Conservation (phyloP, 1,140 invertebrate species). For the Yoshiicerus persimilis region DNA sequence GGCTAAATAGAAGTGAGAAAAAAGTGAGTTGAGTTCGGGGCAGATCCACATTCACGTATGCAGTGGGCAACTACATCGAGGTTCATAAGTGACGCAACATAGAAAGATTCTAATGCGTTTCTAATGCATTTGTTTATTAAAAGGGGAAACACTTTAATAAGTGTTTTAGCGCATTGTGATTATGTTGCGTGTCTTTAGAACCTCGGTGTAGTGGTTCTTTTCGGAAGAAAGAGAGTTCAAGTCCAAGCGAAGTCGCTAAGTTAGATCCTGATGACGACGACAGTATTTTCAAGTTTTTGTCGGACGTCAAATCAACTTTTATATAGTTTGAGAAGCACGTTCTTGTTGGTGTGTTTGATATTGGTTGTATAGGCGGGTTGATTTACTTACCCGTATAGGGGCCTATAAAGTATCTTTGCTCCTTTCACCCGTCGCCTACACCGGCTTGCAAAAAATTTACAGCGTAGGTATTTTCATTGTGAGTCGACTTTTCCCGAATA, state of each 20-base stretch:
- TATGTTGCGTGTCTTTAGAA: no score
- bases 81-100: no score
- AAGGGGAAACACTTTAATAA: no score
- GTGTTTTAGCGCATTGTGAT: no score
- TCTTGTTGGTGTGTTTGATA: background rate
- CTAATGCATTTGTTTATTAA: no score
- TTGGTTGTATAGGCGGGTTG: no score
- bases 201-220: no score
- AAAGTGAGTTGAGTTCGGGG: background rate
- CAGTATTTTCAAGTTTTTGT: conserved; percentile 20
- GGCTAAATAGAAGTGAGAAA: background rate
- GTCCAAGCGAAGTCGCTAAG: background rate
- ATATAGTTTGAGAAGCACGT: background rate
- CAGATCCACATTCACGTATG: background rate
- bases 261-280: conserved; percentile 4
- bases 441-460: conserved; percentile 16
- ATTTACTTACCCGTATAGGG: background rate
- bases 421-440: conserved; percentile 5
- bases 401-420: background rate
- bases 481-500: background rate
- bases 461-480: conserved; percentile 17
- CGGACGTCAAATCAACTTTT: background rate
- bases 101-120: no score
- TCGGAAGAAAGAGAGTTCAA: background rate
- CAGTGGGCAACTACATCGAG: background rate